Conservation (phyloP, 37 sponge, comb jelly and placozoan genomes). For the Hexactinellida sp. region DNA sequence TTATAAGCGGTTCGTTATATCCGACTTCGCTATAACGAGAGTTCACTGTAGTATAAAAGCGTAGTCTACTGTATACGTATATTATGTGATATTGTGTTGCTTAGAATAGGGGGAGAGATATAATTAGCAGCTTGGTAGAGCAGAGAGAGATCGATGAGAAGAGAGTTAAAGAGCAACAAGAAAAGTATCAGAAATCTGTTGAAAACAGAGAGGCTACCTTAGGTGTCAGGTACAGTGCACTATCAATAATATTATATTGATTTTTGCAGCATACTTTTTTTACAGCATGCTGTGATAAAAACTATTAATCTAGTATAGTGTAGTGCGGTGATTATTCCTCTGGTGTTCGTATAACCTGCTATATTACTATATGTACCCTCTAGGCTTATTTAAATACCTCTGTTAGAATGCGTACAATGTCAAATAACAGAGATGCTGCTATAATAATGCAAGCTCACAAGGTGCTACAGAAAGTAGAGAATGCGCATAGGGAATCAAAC, state of each 20-base stretch:
- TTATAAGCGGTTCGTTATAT: too few species aligned
- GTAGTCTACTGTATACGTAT: neutral
- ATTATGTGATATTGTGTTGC: neutral
- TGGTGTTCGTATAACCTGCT: too few species aligned
- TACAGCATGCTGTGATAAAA: too few species aligned
- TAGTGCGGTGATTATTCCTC: too few species aligned
- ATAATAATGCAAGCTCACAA: neutral
- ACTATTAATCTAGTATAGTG: too few species aligned
- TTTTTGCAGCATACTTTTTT: neutral
- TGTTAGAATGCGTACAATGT: neutral
- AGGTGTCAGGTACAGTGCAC: neutral
- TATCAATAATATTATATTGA: neutral
- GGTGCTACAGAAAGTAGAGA: neutral
- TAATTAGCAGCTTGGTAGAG: neutral
- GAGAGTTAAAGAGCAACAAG: neutral
- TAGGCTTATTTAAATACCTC: too few species aligned
- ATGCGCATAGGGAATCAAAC: neutral
- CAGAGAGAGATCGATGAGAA: conserved; percentile 2
- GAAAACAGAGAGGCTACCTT: neutral
- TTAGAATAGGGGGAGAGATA: neutral
- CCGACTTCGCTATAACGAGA: too few species aligned
- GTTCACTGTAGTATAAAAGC: too few species aligned
- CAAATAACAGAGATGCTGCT: neutral
- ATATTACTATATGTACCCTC: too few species aligned
- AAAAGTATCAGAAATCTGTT: neutral